A percentile compares a stretch with the other conserved stretches of the same genome.
These are phyloP conservation scores for Melinopterus prodromus DNA, from an alignment of 2,888 invertebrate genomes.

Conservation along the genomic window DNA sequence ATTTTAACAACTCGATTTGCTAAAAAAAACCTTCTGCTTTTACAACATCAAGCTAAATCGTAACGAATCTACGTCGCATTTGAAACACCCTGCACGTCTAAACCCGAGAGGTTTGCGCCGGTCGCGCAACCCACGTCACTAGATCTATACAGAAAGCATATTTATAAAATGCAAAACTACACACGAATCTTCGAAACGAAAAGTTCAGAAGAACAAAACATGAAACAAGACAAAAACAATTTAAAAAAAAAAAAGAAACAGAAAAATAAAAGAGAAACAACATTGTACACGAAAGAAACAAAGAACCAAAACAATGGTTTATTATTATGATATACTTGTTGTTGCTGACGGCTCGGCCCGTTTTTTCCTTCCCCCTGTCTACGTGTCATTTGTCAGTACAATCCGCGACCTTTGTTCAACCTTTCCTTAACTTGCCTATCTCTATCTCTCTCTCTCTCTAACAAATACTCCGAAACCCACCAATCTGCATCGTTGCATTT, in stretches of 20 bases:
- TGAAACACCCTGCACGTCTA: not conserved
- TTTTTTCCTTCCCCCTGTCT: slow-evolving; percentile 75
- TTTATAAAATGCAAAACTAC: slow-evolving; percentile 8
- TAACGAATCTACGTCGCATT: not conserved
- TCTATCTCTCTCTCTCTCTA: slow-evolving; percentile 51
- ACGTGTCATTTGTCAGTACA: slow-evolving; percentile 75
- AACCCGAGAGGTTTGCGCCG: not conserved
- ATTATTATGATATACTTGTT: slow-evolving; percentile 36
- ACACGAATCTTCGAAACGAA: slow-evolving; percentile 6
- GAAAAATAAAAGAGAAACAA: slow-evolving; percentile 51
- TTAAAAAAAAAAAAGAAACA: slow-evolving; percentile 48
- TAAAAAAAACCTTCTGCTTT: not conserved
- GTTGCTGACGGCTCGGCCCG: slow-evolving; percentile 61
- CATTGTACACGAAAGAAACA: slow-evolving; percentile 52
- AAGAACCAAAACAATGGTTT: slow-evolving; percentile 18
- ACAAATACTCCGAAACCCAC: slow-evolving; percentile 45
- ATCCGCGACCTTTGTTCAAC: slow-evolving; percentile 59
- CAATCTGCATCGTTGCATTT: slow-evolving; percentile 60
- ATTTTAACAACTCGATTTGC: too few species aligned
- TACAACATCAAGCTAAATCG: not conserved
- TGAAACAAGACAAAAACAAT: slow-evolving; percentile 7
- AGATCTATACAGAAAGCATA: not conserved
- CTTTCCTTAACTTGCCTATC: slow-evolving; percentile 51
- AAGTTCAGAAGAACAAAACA: slow-evolving; percentile 4
- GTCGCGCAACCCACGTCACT: not conserved